Conservation (phyloP, 2,888 invertebrate species). For the Ormyrus thymus region DNA sequence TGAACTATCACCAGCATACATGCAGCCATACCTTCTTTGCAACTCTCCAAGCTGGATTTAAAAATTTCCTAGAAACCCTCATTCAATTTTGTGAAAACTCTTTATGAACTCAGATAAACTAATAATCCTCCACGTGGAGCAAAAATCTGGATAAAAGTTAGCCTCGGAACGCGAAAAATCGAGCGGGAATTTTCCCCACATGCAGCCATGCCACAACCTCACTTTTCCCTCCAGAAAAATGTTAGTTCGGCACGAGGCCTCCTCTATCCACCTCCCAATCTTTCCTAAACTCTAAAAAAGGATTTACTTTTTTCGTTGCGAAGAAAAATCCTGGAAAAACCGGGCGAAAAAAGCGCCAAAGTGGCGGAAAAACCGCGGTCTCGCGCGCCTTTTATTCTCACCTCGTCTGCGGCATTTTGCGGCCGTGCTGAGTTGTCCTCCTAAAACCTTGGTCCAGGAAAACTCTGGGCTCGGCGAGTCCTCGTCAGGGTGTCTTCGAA, state of each 20-base stretch:
- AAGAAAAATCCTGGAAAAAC: slow-evolving; percentile 3
- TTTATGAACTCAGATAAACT: background rate
- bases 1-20: background rate
- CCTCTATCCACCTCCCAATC: background rate
- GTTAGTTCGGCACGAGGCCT: slow-evolving; percentile 47
- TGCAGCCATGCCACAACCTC: slow-evolving; percentile 46
- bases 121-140: background rate
- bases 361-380: slow-evolving; percentile 27
- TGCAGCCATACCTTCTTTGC: slow-evolving; percentile 1
- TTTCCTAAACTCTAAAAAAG: no score
- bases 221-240: slow-evolving; percentile 37
- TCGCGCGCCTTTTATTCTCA: slow-evolving; percentile 59
- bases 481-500: slow-evolving; percentile 28
- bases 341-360: slow-evolving; percentile 14
- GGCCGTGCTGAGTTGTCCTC: background rate
- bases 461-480: background rate
- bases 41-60: slow-evolving; percentile 45
- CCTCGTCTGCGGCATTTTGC: slow-evolving; percentile 73
- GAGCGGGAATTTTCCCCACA: slow-evolving; percentile 14
- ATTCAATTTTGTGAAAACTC: slow-evolving; percentile 17
- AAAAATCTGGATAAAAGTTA: background rate
- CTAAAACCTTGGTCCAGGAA: slow-evolving; percentile 6
- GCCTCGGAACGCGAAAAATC: background rate
- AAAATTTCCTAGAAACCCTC: slow-evolving; percentile 21
- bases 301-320: no score